phyloP scores from a whole-genome alignment of 2,113 vertebrate genomes.

The Dipodomys stephensi region DNA sequence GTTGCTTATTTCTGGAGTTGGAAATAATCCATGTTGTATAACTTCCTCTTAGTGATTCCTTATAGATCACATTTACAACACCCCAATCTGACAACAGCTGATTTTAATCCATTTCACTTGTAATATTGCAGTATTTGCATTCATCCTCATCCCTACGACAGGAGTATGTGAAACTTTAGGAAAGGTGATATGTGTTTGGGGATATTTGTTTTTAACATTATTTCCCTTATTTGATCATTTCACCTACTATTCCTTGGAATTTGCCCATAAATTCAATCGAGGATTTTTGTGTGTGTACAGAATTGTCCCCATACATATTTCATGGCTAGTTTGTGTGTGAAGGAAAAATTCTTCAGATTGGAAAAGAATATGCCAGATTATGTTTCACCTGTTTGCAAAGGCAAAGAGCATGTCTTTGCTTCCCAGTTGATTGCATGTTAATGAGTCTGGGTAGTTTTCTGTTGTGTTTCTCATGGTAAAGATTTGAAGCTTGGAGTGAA shows the following conservation, averaged over 20 bases:
- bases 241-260: constrained; percentile 49
- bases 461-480: constrained; percentile 53
- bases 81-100: constrained; percentile 69
- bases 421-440: constrained; percentile 24
- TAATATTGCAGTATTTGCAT: constrained; percentile 64
- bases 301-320: neutral
- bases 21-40: constrained; percentile 69
- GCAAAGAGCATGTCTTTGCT: neutral
- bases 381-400: constrained; percentile 37
- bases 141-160: constrained; percentile 48
- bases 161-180: constrained; percentile 66
- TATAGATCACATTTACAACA: constrained; percentile 42
- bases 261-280: constrained; percentile 59
- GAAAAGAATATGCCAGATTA: neutral
- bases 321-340: constrained; percentile 32
- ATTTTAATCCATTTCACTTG: constrained; percentile 71
- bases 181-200: constrained; percentile 60
- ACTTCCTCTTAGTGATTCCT: constrained; percentile 27
- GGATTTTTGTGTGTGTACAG: constrained; percentile 28
- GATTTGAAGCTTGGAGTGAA: constrained; percentile 29
- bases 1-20: constrained; percentile 74
- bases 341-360: neutral
- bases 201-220: constrained; percentile 53
- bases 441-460: constrained; percentile 48
- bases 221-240: constrained; percentile 63